A percentile compares a stretch with the other conserved stretches of the same genome.
Evolutionary conservation across 2,888 invertebrate genomes (phyloP).

Genomic region (Tenthredo mesomela): DNA sequence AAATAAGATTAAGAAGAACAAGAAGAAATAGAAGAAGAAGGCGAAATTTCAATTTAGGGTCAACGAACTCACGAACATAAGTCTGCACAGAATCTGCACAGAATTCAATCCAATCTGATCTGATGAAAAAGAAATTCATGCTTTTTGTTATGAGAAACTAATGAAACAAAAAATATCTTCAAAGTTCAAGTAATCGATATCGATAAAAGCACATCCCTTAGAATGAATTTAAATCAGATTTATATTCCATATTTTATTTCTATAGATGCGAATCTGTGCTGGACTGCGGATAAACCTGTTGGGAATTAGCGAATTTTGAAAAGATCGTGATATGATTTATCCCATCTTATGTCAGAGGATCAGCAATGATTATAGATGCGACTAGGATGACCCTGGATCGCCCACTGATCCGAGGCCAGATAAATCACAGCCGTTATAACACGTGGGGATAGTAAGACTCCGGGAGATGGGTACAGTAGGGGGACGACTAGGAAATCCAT

Average conservation of each 20-base stretch:
- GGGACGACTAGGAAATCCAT: conserved; percentile 59
- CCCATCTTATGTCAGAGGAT: conserved; percentile 47
- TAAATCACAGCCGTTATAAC: conserved; percentile 55
- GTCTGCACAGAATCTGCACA: not conserved
- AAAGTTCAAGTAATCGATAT: not conserved
- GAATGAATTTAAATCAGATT: too few relatives aligned
- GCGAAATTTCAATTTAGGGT: not conserved
- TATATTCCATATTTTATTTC: not conserved
- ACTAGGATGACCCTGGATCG: conserved; percentile 54
- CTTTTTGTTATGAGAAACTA: not conserved
- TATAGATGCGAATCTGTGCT: not conserved
- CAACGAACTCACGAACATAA: not conserved
- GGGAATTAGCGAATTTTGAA: not conserved
- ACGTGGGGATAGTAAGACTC: conserved; percentile 19
- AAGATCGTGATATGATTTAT: not conserved
- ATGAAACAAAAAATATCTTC: not conserved
- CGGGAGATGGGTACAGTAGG: conserved; percentile 5
- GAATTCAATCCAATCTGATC: conserved; percentile 1
- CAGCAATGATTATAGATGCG: conserved; percentile 47
- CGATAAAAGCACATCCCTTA: too few relatives aligned
- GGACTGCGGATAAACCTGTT: not conserved
- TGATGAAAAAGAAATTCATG: not conserved
- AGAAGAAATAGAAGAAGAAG: not conserved
- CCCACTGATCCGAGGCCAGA: conserved; percentile 60
- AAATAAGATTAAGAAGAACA: not conserved